Base-by-base conservation (phyloP, 2,888 invertebrate genomes). In the Pyrocoelia pectoralis region DNA sequence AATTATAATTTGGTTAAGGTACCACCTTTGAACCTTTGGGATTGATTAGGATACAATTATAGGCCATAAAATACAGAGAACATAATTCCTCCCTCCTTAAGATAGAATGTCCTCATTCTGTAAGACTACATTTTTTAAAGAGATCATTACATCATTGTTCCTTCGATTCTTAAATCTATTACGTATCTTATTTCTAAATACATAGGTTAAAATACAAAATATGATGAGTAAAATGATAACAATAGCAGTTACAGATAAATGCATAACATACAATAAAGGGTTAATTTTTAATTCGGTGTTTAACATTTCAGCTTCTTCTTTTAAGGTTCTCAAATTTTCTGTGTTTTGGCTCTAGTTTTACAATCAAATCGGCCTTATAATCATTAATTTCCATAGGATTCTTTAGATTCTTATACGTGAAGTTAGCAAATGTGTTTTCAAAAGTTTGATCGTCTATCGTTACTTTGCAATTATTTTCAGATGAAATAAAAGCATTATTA, bases 201-300 rank as follows among this genome's bases (percentile, higher is more conserved):
- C 33, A 29, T 4, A 40, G 2, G 13, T 13, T 40, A 40, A 2
- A 40, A 13, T 40, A n/a, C n/a, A n/a, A 40, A 40, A 8, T 12
- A 40, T 13, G 8, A 4, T 29, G 24, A 9, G 24, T 1, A 29
- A 29, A 12, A 24, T 13, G 24, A 17, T 55, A n/a, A 40, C 14
- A 28, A 43, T 55, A 10, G 14, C 9, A 10, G 48, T 56, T 12
- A 29, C 17, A 28, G 48, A 50, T 10, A 57, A 14, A 28, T 57
- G 57, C 24, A 50, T 15, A 19, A 41, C 8, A 18, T 65, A 49
- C 69, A 74, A 48, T 69, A 70, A 0, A 1, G 62, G 43, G 18
- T 63, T 53, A 13, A 58, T 2, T 12, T 48, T 14, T 15, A 55
- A 2, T 3, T 14, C 19, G 1, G 41, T 12, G 6, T 51, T 19